Conservation (phyloP, 2,797 vertebrate species). For the Saxicola maurus region DNA sequence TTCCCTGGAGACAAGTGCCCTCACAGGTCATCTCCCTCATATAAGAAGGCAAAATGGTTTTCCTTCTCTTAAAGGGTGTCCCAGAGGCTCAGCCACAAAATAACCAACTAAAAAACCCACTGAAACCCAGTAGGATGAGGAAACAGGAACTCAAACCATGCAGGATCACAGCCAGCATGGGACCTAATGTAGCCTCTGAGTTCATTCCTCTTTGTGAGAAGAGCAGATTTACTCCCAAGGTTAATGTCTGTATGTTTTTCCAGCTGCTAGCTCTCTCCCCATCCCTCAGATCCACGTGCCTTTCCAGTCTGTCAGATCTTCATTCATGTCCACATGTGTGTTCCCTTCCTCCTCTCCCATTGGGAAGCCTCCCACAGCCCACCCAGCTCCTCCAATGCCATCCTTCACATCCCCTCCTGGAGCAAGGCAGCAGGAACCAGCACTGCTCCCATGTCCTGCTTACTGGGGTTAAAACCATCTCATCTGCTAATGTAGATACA, state of each 20-base stretch:
- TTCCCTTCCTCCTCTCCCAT: not conserved
- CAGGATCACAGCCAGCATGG: not conserved
- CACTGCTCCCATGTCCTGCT: not conserved
- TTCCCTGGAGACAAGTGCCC: not conserved
- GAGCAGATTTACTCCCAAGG: not conserved
- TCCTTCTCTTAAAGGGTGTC: not conserved
- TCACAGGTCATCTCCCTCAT: not conserved
- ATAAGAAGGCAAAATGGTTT: not conserved
- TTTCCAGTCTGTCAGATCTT: not conserved
- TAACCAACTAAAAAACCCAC: not conserved
- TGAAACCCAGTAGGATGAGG: not conserved
- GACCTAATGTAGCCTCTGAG: not conserved
- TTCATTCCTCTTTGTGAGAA: not conserved
- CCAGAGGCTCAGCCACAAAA: not conserved
- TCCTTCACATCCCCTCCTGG: not conserved
- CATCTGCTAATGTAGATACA: not conserved
- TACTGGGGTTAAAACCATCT: not conserved
- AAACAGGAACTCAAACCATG: not conserved
- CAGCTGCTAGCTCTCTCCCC: not conserved
- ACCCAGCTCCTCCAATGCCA: accelerated
- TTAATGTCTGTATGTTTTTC: not conserved
- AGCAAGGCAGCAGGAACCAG: not conserved
- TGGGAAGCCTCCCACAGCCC: not conserved
- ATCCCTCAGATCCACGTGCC: not conserved
- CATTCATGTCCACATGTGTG: not conserved